phyloP scores from a whole-genome alignment of 2,888 invertebrate genomes.

The Druceiella hillmani region DNA sequence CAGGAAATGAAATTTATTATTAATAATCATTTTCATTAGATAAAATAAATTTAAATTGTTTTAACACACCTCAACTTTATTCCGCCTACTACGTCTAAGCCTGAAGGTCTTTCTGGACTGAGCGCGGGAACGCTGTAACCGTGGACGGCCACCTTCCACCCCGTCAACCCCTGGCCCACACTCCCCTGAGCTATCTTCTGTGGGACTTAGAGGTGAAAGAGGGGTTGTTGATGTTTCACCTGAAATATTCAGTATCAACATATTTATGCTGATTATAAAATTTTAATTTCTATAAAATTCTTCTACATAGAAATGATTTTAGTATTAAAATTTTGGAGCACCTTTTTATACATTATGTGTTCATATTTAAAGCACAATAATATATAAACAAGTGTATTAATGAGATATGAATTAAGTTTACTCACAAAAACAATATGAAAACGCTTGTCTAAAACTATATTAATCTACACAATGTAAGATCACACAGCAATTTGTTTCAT shows the following conservation, averaged over 20 bases:
- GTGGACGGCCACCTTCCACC: constrained; percentile 46
- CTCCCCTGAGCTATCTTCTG: constrained; percentile 61
- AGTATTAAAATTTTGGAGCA: too few species aligned
- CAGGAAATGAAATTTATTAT: too few species aligned
- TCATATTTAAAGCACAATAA: too few species aligned
- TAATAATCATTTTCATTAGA: not conserved
- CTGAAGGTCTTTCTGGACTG: constrained; percentile 93
- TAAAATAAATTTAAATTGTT: constrained; percentile 15
- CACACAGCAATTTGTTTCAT: not conserved
- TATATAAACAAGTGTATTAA: too few species aligned
- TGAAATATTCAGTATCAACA: constrained; percentile 30
- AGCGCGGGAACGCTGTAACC: constrained; percentile 87
- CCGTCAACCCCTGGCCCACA: constrained; percentile 29
- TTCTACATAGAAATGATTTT: not conserved
- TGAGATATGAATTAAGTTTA: too few species aligned
- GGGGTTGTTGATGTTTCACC: constrained; percentile 75
- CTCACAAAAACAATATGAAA: too few species aligned
- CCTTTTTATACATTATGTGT: too few species aligned
- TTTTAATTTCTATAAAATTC: too few species aligned
- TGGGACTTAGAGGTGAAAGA: constrained; percentile 66
- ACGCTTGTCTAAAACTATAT: not conserved
- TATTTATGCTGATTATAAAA: too few species aligned
- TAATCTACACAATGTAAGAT: not conserved
- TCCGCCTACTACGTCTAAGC: constrained; percentile 70
- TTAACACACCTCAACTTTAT: constrained; percentile 60